phyloP scores from a whole-genome alignment of 2,797 vertebrate genomes.

The Pseudomugil tenellus region DNA sequence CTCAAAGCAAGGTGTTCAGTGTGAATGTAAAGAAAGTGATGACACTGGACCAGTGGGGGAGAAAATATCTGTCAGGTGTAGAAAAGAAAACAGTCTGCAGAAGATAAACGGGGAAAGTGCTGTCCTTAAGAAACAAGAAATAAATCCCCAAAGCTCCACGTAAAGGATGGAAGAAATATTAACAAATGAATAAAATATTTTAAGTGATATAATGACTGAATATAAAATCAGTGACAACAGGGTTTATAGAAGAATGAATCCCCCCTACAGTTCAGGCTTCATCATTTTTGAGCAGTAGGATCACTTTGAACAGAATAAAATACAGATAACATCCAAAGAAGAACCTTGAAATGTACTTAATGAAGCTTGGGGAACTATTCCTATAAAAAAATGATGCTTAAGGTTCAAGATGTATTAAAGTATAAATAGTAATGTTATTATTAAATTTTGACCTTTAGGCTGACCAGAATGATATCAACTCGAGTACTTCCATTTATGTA shows the following conservation, averaged over 20 bases:
- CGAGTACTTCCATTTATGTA: neutral
- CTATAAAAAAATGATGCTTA: neutral
- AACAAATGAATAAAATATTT: no score
- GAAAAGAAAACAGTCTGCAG: no score
- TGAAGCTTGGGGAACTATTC: neutral
- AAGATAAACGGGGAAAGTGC: neutral
- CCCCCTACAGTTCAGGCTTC: neutral
- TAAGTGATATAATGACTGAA: no score
- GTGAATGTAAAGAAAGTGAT: no score
- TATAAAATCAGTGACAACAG: neutral
- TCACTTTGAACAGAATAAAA: no score
- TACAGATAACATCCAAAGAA: neutral
- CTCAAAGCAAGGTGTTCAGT: neutral
- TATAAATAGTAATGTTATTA: neutral
- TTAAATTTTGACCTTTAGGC: neutral
- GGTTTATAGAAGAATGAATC: neutral
- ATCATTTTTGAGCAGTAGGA: neutral
- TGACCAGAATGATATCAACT: neutral
- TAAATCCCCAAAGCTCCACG: no score
- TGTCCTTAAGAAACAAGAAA: neutral
- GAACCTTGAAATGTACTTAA: no score
- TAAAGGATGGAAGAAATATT: no score
- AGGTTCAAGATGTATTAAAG: neutral
- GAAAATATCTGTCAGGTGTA: neutral
- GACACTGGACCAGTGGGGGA: neutral